Base-by-base conservation (phyloP, 2,113 vertebrate species). In the Thamnaconus septentrionalis region DNA sequence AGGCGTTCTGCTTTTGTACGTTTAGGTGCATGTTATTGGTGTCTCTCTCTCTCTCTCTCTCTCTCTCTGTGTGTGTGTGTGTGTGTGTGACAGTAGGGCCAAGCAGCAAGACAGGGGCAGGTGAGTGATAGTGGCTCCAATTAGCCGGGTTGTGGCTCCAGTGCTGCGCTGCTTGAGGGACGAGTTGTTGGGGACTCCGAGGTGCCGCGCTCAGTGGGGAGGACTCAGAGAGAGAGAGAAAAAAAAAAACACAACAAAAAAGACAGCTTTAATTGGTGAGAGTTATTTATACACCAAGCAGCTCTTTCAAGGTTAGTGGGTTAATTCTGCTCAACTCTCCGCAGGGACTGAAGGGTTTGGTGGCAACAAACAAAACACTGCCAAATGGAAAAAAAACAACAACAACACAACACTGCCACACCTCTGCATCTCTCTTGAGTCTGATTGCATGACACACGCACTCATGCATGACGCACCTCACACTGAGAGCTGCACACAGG, bases 201-300 rank as follows among this genome's bases (percentile, higher is more conserved):
- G 82, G 76, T 80, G 77, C 81, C 55, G 42, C 48, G 73, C 87
- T 85, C 85, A 83, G 82, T 81, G 79, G 88, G 80, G 85, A 86
- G 72, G 70, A 75, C 78, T 76, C 75, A 76, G 83, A 1, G 18
- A 31, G 2, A 31, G 18, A 31, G 2, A 31, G 2, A 31, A 31
- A 31, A 31, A 31, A 31, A 31, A 31, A 31, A 31, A 31, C 18
- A 31, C 18, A 31, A 31, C 18, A 31, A 31, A 31, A 90, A 89
- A 91, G 90, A 90, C 89, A 91, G 85, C 85, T 88, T 88, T 91
- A 91, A 91, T 91, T 91, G 90, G 84, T 80, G 64, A 44, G 49
- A 78, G 80, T 82, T 91, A 91, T 91, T 91, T 88, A 91, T 91
- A 91, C 89, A 87, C 69, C 75, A 85, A 79, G 66, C 71, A 80